Percentiles rank a stretch among this genome's conserved stretches.
Evolutionary conservation across 92 coral and sea anemone species (phyloP).

Genomic region (Palythoa grandis): DNA sequence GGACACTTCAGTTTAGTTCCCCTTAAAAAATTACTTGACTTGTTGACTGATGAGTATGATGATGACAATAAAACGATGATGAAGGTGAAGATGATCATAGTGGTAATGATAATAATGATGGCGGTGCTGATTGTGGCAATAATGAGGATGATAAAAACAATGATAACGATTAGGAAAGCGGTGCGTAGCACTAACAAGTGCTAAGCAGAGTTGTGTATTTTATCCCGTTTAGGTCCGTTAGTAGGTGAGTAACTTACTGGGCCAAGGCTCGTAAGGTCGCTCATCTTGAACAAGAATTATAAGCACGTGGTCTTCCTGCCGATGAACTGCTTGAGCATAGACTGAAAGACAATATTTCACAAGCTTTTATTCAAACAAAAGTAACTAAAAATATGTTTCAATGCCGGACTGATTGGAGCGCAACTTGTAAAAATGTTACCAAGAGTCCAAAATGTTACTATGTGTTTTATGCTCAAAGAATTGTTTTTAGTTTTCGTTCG

Average conservation of each 20-base stretch:
- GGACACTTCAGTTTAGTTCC: no score
- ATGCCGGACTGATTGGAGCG: no score
- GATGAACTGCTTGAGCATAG: constrained; percentile 28
- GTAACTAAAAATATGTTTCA: no score
- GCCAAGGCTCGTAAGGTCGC: constrained; percentile 33
- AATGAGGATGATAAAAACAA: neutral
- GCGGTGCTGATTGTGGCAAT: neutral
- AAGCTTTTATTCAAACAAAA: neutral
- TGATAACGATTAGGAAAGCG: neutral
- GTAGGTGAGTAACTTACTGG: neutral
- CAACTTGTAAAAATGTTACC: no score
- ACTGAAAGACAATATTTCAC: neutral
- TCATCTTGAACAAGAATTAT: constrained; percentile 32
- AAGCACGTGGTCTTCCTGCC: constrained; percentile 22
- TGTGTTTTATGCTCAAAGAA: no score
- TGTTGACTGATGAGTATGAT: neutral
- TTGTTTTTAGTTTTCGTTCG: no score
- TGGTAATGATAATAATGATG: neutral
- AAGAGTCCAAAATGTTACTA: no score
- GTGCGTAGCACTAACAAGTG: no score
- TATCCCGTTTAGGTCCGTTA: neutral
- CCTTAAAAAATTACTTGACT: no score
- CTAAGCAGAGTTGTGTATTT: neutral
- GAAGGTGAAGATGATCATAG: neutral
- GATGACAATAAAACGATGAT: neutral